Base-by-base conservation (phyloP, 1,140 invertebrate genomes). In the Drosophila fuyamai region DNA sequence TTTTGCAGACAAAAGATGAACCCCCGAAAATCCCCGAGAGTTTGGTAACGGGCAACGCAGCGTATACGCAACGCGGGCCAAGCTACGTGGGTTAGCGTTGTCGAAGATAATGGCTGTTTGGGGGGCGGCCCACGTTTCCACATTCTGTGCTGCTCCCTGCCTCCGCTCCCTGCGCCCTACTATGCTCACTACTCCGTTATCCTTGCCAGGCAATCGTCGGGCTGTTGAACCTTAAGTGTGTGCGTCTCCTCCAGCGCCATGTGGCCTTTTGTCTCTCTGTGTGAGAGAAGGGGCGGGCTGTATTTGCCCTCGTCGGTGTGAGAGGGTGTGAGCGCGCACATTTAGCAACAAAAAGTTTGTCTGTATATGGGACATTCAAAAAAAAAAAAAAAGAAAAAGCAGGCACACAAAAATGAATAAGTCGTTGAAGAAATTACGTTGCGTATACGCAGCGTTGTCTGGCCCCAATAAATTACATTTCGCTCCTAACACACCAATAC, bases 181-280 rank as follows among this genome's bases (percentile, higher is more conserved):
- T 16, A 9, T n/a, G 6, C 40, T 46, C 16, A 14, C 32, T 47
- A 13, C 35, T 14, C 10, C 8, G 35, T 18, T 38, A 14, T 57
- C 50, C 73, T 77, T 86, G 59, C 50, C 73, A 63, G 78, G 74
- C 82, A 81, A 86, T 81, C 82, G 82, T 77, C 76, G 83, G 84
- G 83, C 83, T 88, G 83, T 88, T 88, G 83, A 88, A 88, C 83
- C 76, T 88, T 89, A 76, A 89, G 84, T 88, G 78, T 84, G 72
- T 79, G 50, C 56, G 62, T 73, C 74, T 61, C 66, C 62, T 55
- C 44, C 38, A 54, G 23, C 40, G 57, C 55, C 79, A 68, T 74
- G 59, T 62, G 74, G 72, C 71, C 43, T 7, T 73, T 63, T 68
- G 29, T 58, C 41, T 54, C 50, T 58, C 41, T 56, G 59, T 63